Percentiles rank a stretch among this genome's conserved stretches.
These are phyloP conservation scores for Hypotaenidia philippensis DNA, from an alignment of 2,797 vertebrate genomes.

Conservation along the genomic window DNA sequence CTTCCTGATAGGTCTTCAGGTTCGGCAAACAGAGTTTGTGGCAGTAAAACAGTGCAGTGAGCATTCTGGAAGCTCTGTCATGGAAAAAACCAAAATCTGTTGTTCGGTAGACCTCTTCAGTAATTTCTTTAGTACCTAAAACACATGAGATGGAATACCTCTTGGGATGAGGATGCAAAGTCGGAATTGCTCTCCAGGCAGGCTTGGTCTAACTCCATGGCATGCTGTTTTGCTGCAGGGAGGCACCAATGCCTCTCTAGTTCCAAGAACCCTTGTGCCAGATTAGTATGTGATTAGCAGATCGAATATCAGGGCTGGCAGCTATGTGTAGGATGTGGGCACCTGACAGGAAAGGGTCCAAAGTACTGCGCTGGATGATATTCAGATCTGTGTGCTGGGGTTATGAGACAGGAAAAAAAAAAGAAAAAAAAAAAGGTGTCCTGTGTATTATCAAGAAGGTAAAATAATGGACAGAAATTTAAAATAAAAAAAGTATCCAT, in stretches of 20 bases:
- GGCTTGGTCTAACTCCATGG: background rate
- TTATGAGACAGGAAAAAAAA: background rate
- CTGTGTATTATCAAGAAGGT: background rate
- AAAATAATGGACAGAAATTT: background rate
- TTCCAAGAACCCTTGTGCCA: background rate
- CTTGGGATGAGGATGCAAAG: background rate
- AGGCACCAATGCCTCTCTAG: background rate
- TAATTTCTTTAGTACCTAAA: background rate
- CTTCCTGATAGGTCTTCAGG: conserved; percentile 14
- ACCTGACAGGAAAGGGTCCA: background rate
- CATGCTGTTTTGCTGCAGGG: background rate
- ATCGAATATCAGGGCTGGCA: background rate
- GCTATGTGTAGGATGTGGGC: background rate
- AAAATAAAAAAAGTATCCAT: background rate
- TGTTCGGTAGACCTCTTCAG: background rate
- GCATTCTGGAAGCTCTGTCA: background rate
- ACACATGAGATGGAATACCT: background rate
- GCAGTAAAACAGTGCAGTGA: background rate
- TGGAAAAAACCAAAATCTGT: background rate
- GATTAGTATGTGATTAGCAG: background rate
- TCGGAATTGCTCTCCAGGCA: background rate
- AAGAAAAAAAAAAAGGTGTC: background rate
- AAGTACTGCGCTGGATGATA: accelerated
- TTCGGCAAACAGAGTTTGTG: conserved; percentile 2
- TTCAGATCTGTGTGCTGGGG: background rate